Percentiles rank a stretch among this genome's conserved stretches.
Evolutionary conservation across 1,140 invertebrate genomes (phyloP).

Genomic region (Pseudachorutes palmiensis): DNA sequence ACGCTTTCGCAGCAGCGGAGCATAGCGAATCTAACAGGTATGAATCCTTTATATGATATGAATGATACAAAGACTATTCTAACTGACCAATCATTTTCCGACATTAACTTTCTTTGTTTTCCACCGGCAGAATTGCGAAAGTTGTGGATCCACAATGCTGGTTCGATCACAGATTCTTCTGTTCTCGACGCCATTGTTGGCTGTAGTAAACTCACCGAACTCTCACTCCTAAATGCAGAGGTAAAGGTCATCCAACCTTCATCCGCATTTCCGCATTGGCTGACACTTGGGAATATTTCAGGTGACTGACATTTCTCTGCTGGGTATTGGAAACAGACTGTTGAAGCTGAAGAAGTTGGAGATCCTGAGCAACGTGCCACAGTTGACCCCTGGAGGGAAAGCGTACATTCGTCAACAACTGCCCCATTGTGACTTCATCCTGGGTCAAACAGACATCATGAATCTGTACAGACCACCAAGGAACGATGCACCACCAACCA

Average conservation of each 20-base stretch:
- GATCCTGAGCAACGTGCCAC: conserved; percentile 2
- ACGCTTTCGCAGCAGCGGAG: no score
- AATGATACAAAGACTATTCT: no score
- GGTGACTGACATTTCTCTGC: background rate
- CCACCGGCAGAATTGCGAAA: background rate
- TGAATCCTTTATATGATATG: no score
- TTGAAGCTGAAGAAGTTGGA: background rate
- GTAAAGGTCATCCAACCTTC: no score
- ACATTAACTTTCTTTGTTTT: background rate
- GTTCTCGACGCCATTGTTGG: background rate
- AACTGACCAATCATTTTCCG: no score
- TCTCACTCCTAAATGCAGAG: conserved; percentile 1
- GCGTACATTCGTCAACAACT: background rate
- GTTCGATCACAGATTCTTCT: background rate
- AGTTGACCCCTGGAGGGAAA: conserved; percentile 6
- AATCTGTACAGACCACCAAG: background rate
- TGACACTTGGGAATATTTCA: background rate
- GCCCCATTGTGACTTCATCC: conserved; percentile 1
- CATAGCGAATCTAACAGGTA: no score
- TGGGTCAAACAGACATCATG: conserved; percentile 1
- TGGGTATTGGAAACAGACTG: background rate
- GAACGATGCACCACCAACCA: background rate
- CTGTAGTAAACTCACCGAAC: background rate
- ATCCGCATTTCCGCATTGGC: no score
- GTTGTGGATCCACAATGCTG: background rate